Evolutionary conservation across 2,888 invertebrate genomes (phyloP).

Genomic region (Caenorhabditis sinica): DNA sequence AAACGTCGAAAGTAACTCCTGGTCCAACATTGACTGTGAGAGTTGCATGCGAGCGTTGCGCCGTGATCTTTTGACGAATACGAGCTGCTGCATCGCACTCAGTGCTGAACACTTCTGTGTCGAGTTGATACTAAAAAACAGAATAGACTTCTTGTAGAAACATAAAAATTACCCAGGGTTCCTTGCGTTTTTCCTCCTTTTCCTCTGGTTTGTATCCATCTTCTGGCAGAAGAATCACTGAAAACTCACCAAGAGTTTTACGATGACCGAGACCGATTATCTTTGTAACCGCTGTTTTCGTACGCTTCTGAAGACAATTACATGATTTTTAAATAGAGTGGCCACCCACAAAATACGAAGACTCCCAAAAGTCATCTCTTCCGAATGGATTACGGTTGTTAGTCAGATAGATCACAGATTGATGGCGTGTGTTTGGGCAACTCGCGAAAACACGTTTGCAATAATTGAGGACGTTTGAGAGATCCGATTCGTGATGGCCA

Average conservation of each 20-base stretch:
- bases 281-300: slow-evolving; percentile 55
- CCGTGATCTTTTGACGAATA: slow-evolving; percentile 66
- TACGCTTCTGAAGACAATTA: slow-evolving; percentile 57
- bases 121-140: slow-evolving; percentile 54
- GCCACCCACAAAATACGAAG: slow-evolving; percentile 58
- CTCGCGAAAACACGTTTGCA: slow-evolving; percentile 60
- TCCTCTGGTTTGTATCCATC: slow-evolving; percentile 42
- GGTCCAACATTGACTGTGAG: slow-evolving; percentile 62
- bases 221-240: slow-evolving; percentile 59
- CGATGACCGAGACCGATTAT: slow-evolving; percentile 55
- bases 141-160: no score
- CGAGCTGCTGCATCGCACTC: slow-evolving; percentile 56
- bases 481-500: slow-evolving; percentile 47
- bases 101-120: slow-evolving; percentile 57
- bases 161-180: slow-evolving; percentile 42
- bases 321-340: no score
- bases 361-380: slow-evolving; percentile 63
- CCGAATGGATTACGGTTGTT: slow-evolving; percentile 66
- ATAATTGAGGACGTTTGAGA: slow-evolving; percentile 53
- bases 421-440: slow-evolving; percentile 63
- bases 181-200: slow-evolving; percentile 35
- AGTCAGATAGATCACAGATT: slow-evolving; percentile 63
- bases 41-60: slow-evolving; percentile 60
- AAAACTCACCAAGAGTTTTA: slow-evolving; percentile 66
- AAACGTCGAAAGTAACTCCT: slow-evolving; percentile 68